phyloP scores from a whole-genome alignment of 2,888 invertebrate genomes.

The Sminthurinus aureus region DNA sequence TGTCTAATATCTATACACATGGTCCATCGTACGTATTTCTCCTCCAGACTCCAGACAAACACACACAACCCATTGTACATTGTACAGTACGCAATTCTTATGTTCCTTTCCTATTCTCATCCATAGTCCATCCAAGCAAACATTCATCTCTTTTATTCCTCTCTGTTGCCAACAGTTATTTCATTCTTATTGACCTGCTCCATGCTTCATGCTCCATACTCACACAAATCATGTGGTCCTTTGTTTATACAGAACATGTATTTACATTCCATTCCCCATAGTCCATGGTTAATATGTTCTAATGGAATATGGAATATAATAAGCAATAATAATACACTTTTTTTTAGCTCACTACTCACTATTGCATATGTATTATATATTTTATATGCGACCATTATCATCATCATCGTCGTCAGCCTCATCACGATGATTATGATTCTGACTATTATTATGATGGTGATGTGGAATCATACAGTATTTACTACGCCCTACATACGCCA shows the following conservation, averaged over 20 bases:
- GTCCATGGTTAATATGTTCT: not conserved
- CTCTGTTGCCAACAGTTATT: conserved; percentile 44
- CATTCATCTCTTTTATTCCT: conserved; percentile 44
- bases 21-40: not conserved
- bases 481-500: not conserved
- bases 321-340: not conserved
- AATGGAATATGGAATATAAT: not conserved
- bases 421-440: too few species aligned
- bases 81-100: not conserved
- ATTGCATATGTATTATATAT: not conserved
- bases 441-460: not conserved
- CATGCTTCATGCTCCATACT: conserved; percentile 28
- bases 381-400: not conserved
- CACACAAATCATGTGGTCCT: conserved; percentile 19
- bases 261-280: not conserved
- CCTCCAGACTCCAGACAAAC: not conserved
- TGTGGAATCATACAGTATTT: not conserved
- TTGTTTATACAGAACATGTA: not conserved
- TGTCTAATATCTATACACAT: not conserved
- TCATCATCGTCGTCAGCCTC: too few species aligned
- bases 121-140: conserved; percentile 33
- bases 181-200: conserved; percentile 41
- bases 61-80: not conserved
- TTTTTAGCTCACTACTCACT: not conserved
- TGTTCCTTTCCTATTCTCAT: not conserved